These are phyloP conservation scores for Aplochiton taeniatus DNA, from an alignment of 2,797 vertebrate species.

Conservation along the genomic window DNA sequence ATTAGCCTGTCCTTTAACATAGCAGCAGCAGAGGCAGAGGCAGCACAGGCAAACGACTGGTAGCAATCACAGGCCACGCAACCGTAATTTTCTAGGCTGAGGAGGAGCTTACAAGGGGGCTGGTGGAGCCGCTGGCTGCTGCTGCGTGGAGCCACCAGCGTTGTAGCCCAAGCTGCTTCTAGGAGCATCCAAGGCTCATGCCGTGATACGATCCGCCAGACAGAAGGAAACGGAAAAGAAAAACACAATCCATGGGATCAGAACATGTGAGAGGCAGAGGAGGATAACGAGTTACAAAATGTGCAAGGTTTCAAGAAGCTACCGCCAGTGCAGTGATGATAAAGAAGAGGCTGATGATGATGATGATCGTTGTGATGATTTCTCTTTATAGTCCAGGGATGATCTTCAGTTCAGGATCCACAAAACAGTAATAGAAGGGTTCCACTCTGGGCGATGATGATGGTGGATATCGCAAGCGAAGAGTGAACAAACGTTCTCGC, in stretches of 20 bases:
- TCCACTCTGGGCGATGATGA: constrained; percentile 65
- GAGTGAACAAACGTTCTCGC: constrained; percentile 58
- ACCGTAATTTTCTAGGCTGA: constrained; percentile 62
- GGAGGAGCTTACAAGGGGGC: constrained; percentile 54
- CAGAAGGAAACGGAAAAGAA: constrained; percentile 57
- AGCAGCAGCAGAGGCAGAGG: constrained; percentile 56
- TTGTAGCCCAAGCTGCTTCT: constrained; percentile 59
- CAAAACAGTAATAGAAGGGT: constrained; percentile 78
- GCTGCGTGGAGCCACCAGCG: constrained; percentile 26
- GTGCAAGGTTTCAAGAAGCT: constrained; percentile 36
- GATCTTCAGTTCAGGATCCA: constrained; percentile 50
- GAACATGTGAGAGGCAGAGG: constrained; percentile 52
- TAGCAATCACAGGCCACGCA: constrained; percentile 72
- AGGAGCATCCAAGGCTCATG: constrained; percentile 64
- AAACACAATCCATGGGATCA: constrained; percentile 70
- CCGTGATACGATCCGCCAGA: constrained; percentile 62
- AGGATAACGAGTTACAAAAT: constrained; percentile 51
- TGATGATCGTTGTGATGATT: constrained; percentile 25
- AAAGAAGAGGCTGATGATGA: constrained; percentile 28
- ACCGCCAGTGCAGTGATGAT: constrained; percentile 46
- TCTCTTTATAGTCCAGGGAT: constrained; percentile 18
- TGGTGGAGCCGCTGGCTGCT: constrained; percentile 37
- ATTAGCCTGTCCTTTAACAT: constrained; percentile 87
- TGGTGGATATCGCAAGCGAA: constrained; percentile 60
- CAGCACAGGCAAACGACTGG: constrained; percentile 72